Percentiles rank a stretch among this genome's conserved stretches.
Conservation (phyloP, 2,113 vertebrate species). For the Bujurquina vittata region DNA sequence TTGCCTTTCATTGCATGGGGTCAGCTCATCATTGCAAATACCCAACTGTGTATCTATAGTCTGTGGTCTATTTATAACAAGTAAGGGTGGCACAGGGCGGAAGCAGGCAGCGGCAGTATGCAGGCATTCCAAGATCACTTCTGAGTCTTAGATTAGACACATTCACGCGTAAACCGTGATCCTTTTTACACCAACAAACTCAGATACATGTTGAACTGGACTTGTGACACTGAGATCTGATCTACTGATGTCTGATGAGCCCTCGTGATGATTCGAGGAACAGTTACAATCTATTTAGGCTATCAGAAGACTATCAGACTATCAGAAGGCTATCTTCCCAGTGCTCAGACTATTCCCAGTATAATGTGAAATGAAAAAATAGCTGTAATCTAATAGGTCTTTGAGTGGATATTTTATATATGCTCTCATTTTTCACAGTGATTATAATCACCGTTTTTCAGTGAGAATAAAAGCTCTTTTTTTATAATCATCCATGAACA, state of each 20-base stretch:
- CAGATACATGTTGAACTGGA: background rate
- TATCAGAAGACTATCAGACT: background rate
- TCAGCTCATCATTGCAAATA: constrained; percentile 44
- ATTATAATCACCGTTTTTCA: background rate
- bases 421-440: background rate
- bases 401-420: background rate
- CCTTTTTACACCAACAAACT: background rate
- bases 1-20: constrained; percentile 42
- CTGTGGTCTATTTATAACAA: constrained; percentile 64
- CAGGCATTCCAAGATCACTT: constrained; percentile 25
- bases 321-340: background rate
- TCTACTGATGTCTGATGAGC: background rate
- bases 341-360: background rate
- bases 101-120: constrained; percentile 14
- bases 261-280: background rate
- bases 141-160: background rate
- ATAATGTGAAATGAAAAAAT: background rate
- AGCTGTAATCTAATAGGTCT: background rate
- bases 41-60: constrained; percentile 60
- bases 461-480: background rate
- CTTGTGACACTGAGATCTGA: background rate
- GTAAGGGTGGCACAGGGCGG: constrained; percentile 24
- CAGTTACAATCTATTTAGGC: background rate
- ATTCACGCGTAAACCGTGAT: background rate
- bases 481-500: background rate